A percentile compares a stretch with the other conserved stretches of the same genome.
phyloP scores from a whole-genome alignment of 2,888 invertebrate species.

The Scaptodrosophila latifasciaeformis region DNA sequence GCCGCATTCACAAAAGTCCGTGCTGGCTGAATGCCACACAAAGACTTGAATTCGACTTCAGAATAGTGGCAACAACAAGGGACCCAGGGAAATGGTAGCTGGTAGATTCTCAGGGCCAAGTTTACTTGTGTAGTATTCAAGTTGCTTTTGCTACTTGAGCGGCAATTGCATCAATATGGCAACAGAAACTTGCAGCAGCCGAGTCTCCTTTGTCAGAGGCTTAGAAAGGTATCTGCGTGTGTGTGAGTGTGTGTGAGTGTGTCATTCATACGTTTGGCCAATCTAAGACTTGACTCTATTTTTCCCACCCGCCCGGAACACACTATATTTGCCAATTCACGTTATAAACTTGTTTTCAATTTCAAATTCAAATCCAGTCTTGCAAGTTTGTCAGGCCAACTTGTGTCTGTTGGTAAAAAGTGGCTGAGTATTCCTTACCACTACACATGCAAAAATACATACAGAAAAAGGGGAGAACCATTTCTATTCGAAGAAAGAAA shows the following conservation, averaged over 20 bases:
- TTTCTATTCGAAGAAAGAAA: no score
- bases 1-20: background rate
- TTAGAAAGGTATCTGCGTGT: background rate
- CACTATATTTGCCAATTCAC: conserved; percentile 54
- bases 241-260: conserved; percentile 39
- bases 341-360: conserved; percentile 64
- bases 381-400: conserved; percentile 34
- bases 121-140: background rate
- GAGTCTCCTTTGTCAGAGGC: conserved; percentile 2
- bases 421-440: conserved; percentile 31
- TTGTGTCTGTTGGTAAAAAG: no score
- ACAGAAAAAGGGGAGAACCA: background rate
- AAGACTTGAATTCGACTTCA: no score
- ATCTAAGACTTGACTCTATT: no score
- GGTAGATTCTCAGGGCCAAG: conserved; percentile 4
- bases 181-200: conserved; percentile 14
- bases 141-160: conserved; percentile 37
- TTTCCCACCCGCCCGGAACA: background rate
- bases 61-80: conserved; percentile 5
- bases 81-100: conserved; percentile 12
- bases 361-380: conserved; percentile 56
- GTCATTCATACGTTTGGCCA: conserved; percentile 45
- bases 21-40: background rate
- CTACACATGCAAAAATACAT: conserved; percentile 28
- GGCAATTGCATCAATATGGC: conserved; percentile 49